Percentiles rank a stretch among this genome's conserved stretches.
Evolutionary conservation across 2,888 invertebrate genomes (phyloP).

Genomic region (Cerceris rybyensis): DNA sequence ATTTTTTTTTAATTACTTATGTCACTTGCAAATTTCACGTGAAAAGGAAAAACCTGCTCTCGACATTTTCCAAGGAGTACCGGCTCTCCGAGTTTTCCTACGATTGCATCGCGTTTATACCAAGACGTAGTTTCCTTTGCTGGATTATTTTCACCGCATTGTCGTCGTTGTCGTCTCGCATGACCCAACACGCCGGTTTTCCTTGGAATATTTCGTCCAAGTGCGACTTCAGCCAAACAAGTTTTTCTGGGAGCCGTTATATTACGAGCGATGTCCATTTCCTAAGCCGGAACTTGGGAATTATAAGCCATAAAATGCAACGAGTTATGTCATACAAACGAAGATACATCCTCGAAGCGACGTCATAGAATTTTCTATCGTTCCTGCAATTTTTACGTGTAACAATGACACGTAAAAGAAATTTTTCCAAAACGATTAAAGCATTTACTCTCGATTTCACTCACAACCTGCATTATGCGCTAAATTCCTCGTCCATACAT

Average conservation of each 20-base stretch:
- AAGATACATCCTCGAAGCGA: no score
- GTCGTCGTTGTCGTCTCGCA: constrained; percentile 2
- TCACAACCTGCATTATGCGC: no score
- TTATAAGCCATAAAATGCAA: constrained; percentile 4
- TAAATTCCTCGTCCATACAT: no score
- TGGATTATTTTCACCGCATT: constrained; percentile 39
- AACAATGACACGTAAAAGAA: no score
- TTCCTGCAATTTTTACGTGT: no score
- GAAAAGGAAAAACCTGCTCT: neutral
- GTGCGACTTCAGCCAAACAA: constrained; percentile 29
- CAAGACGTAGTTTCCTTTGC: constrained; percentile 26
- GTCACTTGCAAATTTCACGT: neutral
- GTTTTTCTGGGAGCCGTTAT: constrained; percentile 36
- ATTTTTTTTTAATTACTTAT: no score
- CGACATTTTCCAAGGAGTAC: neutral
- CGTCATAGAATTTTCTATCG: no score
- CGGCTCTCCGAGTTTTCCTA: constrained; percentile 2
- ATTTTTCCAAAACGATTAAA: no score
- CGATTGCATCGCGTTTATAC: neutral
- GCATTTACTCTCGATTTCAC: no score
- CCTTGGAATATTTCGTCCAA: constrained; percentile 51
- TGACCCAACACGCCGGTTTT: constrained; percentile 40
- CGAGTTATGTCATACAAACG: neutral
- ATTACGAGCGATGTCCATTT: constrained; percentile 6
- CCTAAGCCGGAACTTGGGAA: neutral